Evolutionary conservation across 2,113 vertebrate species (phyloP).

Genomic region (Rattus rattus): DNA sequence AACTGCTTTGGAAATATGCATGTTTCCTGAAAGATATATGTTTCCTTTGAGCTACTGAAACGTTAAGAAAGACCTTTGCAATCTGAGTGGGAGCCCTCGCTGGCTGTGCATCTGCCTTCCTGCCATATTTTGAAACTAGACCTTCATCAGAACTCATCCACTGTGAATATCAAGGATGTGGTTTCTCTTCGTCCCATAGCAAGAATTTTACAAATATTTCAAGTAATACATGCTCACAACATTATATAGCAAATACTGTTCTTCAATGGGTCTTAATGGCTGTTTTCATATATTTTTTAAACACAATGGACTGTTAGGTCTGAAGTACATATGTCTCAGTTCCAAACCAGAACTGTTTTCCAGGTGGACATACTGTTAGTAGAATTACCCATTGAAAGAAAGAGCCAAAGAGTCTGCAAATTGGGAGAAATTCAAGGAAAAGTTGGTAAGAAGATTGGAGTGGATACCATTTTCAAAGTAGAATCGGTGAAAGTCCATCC

Average conservation of each 20-base stretch:
- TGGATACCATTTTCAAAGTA: constrained; percentile 97
- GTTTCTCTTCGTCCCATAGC: neutral
- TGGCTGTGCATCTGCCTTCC: neutral
- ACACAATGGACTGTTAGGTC: neutral
- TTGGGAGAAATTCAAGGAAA: neutral
- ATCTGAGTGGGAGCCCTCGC: neutral
- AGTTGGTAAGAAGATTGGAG: neutral
- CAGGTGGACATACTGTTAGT: neutral
- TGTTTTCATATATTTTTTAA: constrained; percentile 13
- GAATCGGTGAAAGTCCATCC: constrained; percentile 98
- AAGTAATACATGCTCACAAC: neutral
- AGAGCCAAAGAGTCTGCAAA: neutral
- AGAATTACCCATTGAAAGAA: neutral
- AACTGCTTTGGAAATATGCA: neutral
- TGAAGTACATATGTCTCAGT: neutral
- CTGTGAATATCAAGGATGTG: neutral
- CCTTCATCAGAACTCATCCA: neutral
- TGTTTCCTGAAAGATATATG: neutral
- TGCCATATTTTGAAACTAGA: neutral
- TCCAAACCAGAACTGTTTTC: neutral
- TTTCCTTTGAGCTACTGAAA: neutral
- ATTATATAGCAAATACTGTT: neutral
- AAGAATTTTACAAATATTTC: neutral
- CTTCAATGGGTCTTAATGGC: neutral
- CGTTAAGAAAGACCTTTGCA: neutral